A percentile compares a stretch with the other conserved stretches of the same genome.
Conservation (phyloP, 2,797 vertebrate species). For the Sebastes taczanowskii region DNA sequence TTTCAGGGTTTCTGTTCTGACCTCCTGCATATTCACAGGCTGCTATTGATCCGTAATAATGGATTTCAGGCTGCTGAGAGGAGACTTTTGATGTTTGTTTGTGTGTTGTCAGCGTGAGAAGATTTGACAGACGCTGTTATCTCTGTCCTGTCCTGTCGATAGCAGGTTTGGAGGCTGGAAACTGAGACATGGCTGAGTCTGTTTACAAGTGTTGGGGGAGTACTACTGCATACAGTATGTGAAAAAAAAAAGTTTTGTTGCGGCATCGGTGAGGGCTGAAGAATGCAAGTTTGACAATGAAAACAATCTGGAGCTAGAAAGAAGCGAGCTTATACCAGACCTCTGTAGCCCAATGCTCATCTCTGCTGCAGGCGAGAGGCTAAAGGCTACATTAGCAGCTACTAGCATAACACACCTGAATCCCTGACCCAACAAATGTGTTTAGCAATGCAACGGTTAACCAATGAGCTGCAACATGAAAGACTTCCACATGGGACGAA, state of each 20-base stretch:
- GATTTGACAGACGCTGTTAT: constrained; percentile 55
- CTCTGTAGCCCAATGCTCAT: not conserved
- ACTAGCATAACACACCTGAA: not conserved
- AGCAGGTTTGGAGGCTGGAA: constrained; percentile 18
- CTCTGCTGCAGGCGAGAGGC: not conserved
- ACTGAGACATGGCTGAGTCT: constrained; percentile 14
- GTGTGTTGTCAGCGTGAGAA: constrained; percentile 53
- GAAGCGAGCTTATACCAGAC: not conserved
- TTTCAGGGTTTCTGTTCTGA: constrained; percentile 47
- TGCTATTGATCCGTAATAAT: constrained; percentile 63
- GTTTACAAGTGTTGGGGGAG: not conserved
- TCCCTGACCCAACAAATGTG: not conserved
- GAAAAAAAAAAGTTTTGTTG: too few relatives aligned
- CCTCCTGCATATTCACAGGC: constrained; percentile 60
- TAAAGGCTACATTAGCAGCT: too few relatives aligned
- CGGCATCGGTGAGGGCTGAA: not conserved
- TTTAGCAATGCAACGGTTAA: too few relatives aligned
- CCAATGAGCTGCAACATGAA: too few relatives aligned
- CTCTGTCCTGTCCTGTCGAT: constrained; percentile 21
- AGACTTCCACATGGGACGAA: too few relatives aligned
- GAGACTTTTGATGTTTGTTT: constrained; percentile 66
- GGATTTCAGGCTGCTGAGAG: constrained; percentile 59
- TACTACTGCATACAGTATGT: not conserved
- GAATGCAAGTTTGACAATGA: not conserved
- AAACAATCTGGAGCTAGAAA: not conserved